phyloP scores from a whole-genome alignment of 2,888 invertebrate species.

The Trichogramma evanescens region DNA sequence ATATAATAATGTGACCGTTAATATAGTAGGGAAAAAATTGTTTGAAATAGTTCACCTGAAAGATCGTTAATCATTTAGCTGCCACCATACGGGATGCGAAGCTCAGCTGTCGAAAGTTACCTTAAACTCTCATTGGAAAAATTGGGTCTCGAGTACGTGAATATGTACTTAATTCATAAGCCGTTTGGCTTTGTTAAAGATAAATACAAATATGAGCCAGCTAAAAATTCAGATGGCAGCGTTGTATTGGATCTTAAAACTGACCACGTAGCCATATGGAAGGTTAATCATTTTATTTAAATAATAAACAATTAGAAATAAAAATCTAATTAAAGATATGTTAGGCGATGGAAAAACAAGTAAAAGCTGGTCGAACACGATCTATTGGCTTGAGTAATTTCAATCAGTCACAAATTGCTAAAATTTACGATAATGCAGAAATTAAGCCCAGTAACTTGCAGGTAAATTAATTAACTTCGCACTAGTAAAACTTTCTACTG shows the following conservation, averaged over 20 bases:
- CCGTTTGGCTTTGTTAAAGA: conserved; percentile 62
- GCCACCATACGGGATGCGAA: conserved; percentile 62
- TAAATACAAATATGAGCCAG: conserved; percentile 52
- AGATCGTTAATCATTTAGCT: conserved; percentile 47
- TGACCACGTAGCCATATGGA: conserved; percentile 66
- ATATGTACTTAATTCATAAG: conserved; percentile 72
- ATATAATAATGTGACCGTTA: background rate
- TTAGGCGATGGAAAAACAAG: conserved; percentile 66
- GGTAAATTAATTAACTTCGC: conserved; percentile 27
- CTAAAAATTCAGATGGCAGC: conserved; percentile 54
- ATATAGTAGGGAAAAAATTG: background rate
- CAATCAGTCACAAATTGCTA: conserved; percentile 60
- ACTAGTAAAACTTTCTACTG: background rate
- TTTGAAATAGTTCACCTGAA: too few relatives aligned
- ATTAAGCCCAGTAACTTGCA: conserved; percentile 68
- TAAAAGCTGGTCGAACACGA: conserved; percentile 57
- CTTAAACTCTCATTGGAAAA: conserved; percentile 58
- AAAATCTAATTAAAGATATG: conserved; percentile 6
- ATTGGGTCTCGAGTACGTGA: conserved; percentile 64
- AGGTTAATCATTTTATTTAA: conserved; percentile 46
- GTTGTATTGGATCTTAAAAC: conserved; percentile 57
- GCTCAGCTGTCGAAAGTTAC: conserved; percentile 60
- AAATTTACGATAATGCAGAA: conserved; percentile 55
- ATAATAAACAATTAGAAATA: background rate
- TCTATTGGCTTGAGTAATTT: conserved; percentile 77